These are phyloP conservation scores for Paratrypauchen microcephalus DNA, from an alignment of 2,797 vertebrate genomes.

Conservation along the genomic window DNA sequence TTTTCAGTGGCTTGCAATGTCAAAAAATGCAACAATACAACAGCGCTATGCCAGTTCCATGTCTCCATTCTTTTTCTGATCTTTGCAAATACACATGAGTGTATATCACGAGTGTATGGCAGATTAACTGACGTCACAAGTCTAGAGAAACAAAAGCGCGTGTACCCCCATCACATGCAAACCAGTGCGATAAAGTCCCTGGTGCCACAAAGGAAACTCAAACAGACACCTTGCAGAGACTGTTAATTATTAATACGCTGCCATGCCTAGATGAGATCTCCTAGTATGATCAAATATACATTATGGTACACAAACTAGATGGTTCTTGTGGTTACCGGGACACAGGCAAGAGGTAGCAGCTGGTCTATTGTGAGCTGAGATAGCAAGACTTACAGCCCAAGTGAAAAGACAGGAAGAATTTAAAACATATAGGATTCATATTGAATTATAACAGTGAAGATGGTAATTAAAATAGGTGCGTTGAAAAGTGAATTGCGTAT, in stretches of 20 bases:
- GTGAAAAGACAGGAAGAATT: slow-evolving; percentile 9
- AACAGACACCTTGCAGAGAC: slow-evolving; percentile 33
- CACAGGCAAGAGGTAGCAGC: slow-evolving; percentile 45
- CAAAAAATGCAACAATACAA: too few species aligned
- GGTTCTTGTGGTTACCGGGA: slow-evolving; percentile 42
- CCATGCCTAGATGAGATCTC: slow-evolving; percentile 31
- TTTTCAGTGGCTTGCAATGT: too few species aligned
- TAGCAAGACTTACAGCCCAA: slow-evolving; percentile 24
- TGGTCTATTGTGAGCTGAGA: slow-evolving; percentile 21
- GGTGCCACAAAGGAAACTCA: slow-evolving; percentile 29
- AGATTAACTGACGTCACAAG: not conserved
- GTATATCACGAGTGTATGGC: not conserved
- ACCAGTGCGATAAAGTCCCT: slow-evolving; percentile 13
- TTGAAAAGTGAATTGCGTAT: slow-evolving; percentile 35
- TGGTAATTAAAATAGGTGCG: slow-evolving; percentile 39
- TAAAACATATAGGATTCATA: slow-evolving; percentile 18
- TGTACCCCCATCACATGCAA: not conserved
- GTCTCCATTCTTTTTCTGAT: not conserved
- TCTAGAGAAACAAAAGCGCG: not conserved
- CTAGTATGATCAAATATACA: slow-evolving; percentile 49
- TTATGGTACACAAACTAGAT: slow-evolving; percentile 33
- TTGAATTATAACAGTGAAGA: slow-evolving; percentile 28
- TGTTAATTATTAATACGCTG: slow-evolving; percentile 46
- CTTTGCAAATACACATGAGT: not conserved
- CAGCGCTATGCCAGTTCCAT: too few species aligned